Conservation (phyloP, 2,797 vertebrate species). For the Anomalospiza imberbis region DNA sequence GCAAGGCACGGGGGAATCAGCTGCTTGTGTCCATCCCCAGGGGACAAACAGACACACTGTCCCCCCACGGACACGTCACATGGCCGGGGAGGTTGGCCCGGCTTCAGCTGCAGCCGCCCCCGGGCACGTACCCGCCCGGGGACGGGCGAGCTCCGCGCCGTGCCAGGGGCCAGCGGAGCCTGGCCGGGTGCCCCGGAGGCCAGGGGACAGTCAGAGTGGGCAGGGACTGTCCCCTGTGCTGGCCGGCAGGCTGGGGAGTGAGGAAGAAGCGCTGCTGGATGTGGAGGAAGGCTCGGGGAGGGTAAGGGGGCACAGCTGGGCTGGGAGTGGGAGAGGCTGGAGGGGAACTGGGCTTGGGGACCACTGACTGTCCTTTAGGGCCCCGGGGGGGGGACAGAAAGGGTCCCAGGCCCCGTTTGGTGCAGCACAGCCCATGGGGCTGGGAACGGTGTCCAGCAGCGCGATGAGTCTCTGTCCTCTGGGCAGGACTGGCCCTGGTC, state of each 20-base stretch:
- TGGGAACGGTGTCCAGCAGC: background rate
- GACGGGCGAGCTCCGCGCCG: rapidly evolving
- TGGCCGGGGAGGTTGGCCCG: rapidly evolving
- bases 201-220: rapidly evolving
- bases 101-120: background rate
- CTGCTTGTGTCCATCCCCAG: background rate
- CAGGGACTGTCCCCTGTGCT: background rate
- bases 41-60: background rate
- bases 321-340: background rate
- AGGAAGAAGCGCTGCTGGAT: background rate
- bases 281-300: background rate
- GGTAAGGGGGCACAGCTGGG: background rate
- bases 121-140: background rate
- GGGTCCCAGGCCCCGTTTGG: background rate
- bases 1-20: background rate
- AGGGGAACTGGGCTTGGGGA: background rate
- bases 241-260: background rate
- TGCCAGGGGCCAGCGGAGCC: background rate
- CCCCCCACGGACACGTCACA: background rate
- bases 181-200: rapidly evolving
- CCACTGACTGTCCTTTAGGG: background rate
- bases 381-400: too few species aligned
- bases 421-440: background rate
- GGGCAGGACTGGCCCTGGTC: too few species aligned
- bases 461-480: background rate